These are phyloP conservation scores for Phengaris alcon DNA, from an alignment of 2,888 invertebrate genomes.

Conservation along the genomic window DNA sequence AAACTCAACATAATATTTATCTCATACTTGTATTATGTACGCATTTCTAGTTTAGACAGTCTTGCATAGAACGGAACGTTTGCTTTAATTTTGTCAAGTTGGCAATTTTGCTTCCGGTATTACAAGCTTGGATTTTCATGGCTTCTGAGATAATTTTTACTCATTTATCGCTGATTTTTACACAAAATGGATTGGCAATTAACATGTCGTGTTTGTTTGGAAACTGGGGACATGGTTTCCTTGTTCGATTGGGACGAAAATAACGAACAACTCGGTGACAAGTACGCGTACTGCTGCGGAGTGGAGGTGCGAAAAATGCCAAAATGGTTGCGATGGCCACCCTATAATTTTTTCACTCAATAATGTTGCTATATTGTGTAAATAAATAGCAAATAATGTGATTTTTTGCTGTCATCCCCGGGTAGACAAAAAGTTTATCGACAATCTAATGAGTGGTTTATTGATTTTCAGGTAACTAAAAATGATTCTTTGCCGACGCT, in stretches of 20 bases:
- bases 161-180: conserved; percentile 37
- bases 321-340: conserved; percentile 80
- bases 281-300: conserved; percentile 72
- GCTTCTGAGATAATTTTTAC: conserved; percentile 44
- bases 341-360: conserved; percentile 70
- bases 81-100: conserved; percentile 48
- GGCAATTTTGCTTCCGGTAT: conserved; percentile 57
- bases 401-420: conserved; percentile 74
- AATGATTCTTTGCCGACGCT: conserved; percentile 71
- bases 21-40: background rate
- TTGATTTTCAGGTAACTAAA: conserved; percentile 63
- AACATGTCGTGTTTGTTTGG: conserved; percentile 74
- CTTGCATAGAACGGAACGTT: conserved; percentile 44
- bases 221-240: conserved; percentile 76
- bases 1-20: no score
- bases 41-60: background rate
- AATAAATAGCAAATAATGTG: conserved; percentile 54
- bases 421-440: conserved; percentile 41
- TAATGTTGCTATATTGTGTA: conserved; percentile 76
- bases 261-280: conserved; percentile 75
- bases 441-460: conserved; percentile 34
- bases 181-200: conserved; percentile 76
- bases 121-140: conserved; percentile 50
- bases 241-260: conserved; percentile 78
- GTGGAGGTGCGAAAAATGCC: conserved; percentile 74